These are phyloP conservation scores for Masticophis lateralis DNA, from an alignment of 2,797 vertebrate genomes.

Conservation along the genomic window DNA sequence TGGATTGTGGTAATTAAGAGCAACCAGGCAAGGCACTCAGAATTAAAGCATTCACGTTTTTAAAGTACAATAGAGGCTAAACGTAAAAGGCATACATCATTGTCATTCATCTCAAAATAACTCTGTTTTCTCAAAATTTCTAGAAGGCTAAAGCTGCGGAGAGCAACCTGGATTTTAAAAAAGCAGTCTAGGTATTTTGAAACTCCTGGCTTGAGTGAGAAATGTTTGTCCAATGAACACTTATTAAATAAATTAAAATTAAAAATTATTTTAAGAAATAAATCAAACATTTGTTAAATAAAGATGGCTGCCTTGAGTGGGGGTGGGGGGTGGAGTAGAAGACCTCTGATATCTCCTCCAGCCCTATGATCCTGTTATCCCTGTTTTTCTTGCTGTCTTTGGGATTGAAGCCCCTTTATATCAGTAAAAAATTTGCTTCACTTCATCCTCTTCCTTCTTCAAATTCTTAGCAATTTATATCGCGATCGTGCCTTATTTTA, in stretches of 20 bases:
- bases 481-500: neutral
- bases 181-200: neutral
- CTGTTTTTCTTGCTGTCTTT: neutral
- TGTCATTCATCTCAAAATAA: neutral
- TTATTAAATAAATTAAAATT: neutral
- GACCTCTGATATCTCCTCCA: neutral
- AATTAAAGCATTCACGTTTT: neutral
- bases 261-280: neutral
- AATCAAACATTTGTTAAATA: neutral
- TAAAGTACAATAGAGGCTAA: neutral
- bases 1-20: neutral
- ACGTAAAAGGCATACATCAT: neutral
- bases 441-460: neutral
- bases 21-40: neutral
- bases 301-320: neutral
- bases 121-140: neutral
- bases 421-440: neutral
- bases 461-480: neutral
- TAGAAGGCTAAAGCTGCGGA: neutral
- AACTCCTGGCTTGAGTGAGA: neutral
- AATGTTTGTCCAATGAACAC: neutral
- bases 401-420: neutral
- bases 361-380: neutral
- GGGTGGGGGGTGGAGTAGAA: neutral
- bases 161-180: neutral